phyloP scores from a whole-genome alignment of 2,888 invertebrate species.

The Branchipolynoe longqiensis region DNA sequence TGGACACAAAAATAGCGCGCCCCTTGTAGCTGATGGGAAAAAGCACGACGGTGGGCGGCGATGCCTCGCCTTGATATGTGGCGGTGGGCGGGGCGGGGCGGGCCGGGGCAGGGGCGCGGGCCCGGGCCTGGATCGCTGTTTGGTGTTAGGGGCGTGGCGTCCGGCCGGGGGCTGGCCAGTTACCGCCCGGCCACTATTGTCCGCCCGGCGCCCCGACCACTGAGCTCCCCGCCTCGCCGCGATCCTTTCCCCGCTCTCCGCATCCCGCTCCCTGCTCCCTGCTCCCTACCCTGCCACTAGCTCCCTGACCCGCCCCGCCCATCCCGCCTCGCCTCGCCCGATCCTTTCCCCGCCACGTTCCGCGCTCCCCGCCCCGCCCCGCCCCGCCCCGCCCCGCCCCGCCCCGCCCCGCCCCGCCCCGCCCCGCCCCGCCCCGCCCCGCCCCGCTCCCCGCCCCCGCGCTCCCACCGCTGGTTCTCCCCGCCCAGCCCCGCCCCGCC shows the following conservation, averaged over 20 bases:
- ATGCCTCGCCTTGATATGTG: slow-evolving; percentile 37
- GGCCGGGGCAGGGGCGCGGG: background rate
- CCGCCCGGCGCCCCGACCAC: too few species aligned
- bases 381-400: too few species aligned
- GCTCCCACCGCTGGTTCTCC: background rate
- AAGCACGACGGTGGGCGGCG: slow-evolving; percentile 7
- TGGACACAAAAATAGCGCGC: too few species aligned
- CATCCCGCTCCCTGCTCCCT: background rate
- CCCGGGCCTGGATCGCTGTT: slow-evolving; percentile 26
- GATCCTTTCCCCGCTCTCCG: background rate
- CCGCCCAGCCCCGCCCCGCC: background rate
- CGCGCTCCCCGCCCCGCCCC: too few species aligned
- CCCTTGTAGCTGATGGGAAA: too few species aligned
- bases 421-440: background rate
- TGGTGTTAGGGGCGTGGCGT: slow-evolving; percentile 10
- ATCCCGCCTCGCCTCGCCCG: too few species aligned
- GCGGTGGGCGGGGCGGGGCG: background rate
- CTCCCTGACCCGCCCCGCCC: too few species aligned
- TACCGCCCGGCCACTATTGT: background rate
- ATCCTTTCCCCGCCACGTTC: too few species aligned
- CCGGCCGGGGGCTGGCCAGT: slow-evolving; percentile 1
- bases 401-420: slow-evolving; percentile 14
- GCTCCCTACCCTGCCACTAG: background rate
- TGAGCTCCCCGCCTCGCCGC: background rate
- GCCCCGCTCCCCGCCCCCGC: background rate